phyloP scores from a whole-genome alignment of 2,888 invertebrate species.

The Drosophila barbarae region DNA sequence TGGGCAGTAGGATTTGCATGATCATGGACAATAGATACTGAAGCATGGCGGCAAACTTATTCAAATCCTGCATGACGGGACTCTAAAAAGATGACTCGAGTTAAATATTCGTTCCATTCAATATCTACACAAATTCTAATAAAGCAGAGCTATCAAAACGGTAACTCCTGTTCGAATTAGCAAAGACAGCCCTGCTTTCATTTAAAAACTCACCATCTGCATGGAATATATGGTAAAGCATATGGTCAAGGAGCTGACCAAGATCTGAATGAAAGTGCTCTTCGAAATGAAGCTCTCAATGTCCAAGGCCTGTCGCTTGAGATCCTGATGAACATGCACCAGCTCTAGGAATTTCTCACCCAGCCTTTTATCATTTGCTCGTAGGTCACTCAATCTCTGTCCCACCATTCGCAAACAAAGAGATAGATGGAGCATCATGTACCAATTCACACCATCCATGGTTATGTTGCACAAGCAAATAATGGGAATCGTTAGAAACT shows the following conservation, averaged over 20 bases:
- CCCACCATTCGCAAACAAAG: conserved; percentile 49
- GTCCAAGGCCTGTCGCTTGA: conserved; percentile 33
- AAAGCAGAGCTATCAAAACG: neutral
- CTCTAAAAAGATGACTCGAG: conserved; percentile 10
- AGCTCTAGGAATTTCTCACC: conserved; percentile 27
- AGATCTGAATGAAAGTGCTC: conserved; percentile 46
- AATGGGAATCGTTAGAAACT: conserved; percentile 29
- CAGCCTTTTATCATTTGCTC: conserved; percentile 16
- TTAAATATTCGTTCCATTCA: too few relatives aligned
- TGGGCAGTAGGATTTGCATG: conserved; percentile 50
- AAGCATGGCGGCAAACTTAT: conserved; percentile 30
- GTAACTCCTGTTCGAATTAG: too few relatives aligned
- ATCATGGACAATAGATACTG: conserved; percentile 48
- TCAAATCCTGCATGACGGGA: conserved; percentile 17
- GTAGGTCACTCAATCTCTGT: conserved; percentile 30
- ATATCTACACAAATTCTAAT: too few relatives aligned
- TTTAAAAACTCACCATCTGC: conserved; percentile 41
- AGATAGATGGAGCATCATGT: conserved; percentile 52
- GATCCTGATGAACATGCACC: conserved; percentile 39
- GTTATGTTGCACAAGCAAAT: conserved; percentile 39
- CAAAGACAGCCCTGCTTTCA: too few relatives aligned
- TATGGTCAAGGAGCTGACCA: conserved; percentile 46
- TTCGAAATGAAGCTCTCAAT: conserved; percentile 42
- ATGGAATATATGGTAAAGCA: conserved; percentile 53
- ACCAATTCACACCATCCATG: conserved; percentile 50